Evolutionary conservation across 2,113 vertebrate genomes (phyloP), one percentile per base, ranked within the genome.

Genomic region (Opisthocomus hoazin): DNA sequence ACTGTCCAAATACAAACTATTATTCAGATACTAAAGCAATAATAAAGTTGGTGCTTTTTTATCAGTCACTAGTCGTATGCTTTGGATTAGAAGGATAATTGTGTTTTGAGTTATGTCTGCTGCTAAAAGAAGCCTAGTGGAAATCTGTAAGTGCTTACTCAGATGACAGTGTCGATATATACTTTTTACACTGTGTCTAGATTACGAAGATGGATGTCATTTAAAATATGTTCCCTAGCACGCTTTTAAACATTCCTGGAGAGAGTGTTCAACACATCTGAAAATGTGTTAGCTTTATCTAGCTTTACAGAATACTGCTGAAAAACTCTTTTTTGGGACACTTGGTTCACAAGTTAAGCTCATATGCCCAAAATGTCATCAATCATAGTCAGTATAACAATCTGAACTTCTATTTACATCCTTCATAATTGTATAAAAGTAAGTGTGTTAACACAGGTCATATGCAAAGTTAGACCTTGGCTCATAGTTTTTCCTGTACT

Each of bases 141-240:
- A 81, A 89, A 58, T 92, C 36, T 63, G 15, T 30, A 78, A 73
- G 45, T 69, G 41, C n/a, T 87, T 80, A 34, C 61, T 97, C 36
- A 58, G 82, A 65, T 78, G 73, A 75, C 89, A 78, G 57, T 12
- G 1, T 41, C 87, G 73, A n/a, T 78, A 51, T 10, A 26, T 73
- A 7, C 48, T 84, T 86, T 37, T 94, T 93, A 57, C 37, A 90
- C 51, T 1, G 0, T n/a, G 73, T 81, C 69, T 91, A 87, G 76
- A 71, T 94, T 89, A 91, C 68, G 60, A 89, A 95, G 53, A 68
- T 60, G 39, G 32, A 69, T 95, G 73, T 74, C 29, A 78, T 92
- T 95, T 92, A 87, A 92, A 95, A 94, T 96, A 94, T 97, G 76
- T 93, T 96, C 63, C 37, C 20, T 89, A 56, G 64, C 64, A 57